Percentiles rank a stretch among this genome's conserved stretches.
These are phyloP conservation scores for Tachypleus tridentatus DNA, from an alignment of 1,140 invertebrate species.

Conservation along the genomic window DNA sequence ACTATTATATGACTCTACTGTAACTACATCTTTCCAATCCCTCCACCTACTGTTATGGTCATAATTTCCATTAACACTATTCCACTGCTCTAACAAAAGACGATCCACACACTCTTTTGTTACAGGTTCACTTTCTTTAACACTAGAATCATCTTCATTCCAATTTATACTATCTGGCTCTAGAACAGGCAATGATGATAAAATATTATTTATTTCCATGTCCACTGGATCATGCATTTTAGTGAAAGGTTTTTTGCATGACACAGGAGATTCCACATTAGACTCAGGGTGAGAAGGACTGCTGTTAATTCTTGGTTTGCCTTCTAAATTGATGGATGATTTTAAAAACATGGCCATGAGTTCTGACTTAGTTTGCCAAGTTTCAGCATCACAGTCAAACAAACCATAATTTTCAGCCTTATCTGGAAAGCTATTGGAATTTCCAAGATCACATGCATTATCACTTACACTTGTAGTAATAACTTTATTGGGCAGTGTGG, in stretches of 20 bases:
- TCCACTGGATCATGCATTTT: slow-evolving; percentile 20
- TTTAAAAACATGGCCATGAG: slow-evolving; percentile 44
- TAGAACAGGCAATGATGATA: slow-evolving; percentile 48
- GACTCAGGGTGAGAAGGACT: slow-evolving; percentile 13
- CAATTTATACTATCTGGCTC: slow-evolving; percentile 40
- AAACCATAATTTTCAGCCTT: slow-evolving; percentile 9
- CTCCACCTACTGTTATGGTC: slow-evolving; percentile 48
- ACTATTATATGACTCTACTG: slow-evolving; percentile 50
- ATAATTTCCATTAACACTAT: slow-evolving; percentile 49
- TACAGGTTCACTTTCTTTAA: slow-evolving; percentile 30
- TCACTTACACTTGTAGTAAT: slow-evolving; percentile 32
- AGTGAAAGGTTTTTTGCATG: slow-evolving; percentile 6
- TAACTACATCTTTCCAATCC: slow-evolving; percentile 68
- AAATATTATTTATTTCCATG: slow-evolving; percentile 42
- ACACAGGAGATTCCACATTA: slow-evolving; percentile 14
- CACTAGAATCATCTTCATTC: slow-evolving; percentile 31
- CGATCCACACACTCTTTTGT: slow-evolving; percentile 26
- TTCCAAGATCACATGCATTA: slow-evolving; percentile 32
- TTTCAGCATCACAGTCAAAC: slow-evolving; percentile 18
- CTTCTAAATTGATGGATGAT: slow-evolving; percentile 27
- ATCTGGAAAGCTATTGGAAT: slow-evolving; percentile 22
- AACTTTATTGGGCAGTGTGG: slow-evolving; percentile 31
- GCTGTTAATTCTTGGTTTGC: slow-evolving; percentile 6
- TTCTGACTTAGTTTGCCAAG: slow-evolving; percentile 40
- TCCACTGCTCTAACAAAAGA: slow-evolving; percentile 30